Conservation (phyloP, 2,888 invertebrate species). For the Bellardia bayeri region DNA sequence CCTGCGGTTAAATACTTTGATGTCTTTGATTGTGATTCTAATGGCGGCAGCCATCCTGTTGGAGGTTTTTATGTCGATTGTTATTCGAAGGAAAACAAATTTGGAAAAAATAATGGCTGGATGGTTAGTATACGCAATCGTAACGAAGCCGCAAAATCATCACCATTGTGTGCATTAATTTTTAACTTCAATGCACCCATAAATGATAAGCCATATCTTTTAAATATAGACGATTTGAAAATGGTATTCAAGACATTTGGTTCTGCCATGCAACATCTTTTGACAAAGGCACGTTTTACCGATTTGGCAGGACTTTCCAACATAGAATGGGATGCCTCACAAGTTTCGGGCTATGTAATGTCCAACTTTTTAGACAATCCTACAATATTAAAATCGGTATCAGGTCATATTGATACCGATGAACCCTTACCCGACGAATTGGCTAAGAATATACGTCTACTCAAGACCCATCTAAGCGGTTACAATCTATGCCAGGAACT, state of each 20-base stretch:
- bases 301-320: slow-evolving; percentile 94
- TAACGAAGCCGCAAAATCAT: slow-evolving; percentile 87
- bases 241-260: slow-evolving; percentile 94
- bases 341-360: slow-evolving; percentile 93
- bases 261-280: slow-evolving; percentile 92
- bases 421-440: slow-evolving; percentile 89
- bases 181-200: slow-evolving; percentile 91
- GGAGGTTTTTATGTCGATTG: slow-evolving; percentile 95
- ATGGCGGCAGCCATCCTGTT: slow-evolving; percentile 85
- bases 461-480: slow-evolving; percentile 91
- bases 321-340: slow-evolving; percentile 97
- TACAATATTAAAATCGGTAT: slow-evolving; percentile 86
- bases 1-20: slow-evolving; percentile 93
- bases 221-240: slow-evolving; percentile 91
- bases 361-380: slow-evolving; percentile 91
- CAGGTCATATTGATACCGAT: slow-evolving; percentile 90
- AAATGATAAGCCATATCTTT: slow-evolving; percentile 87
- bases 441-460: slow-evolving; percentile 87
- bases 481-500: slow-evolving; percentile 92
- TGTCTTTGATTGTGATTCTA: slow-evolving; percentile 87
- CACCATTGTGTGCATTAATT: slow-evolving; percentile 92
- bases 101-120: slow-evolving; percentile 89
- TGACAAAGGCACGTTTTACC: slow-evolving; percentile 92
- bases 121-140: slow-evolving; percentile 91
- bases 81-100: slow-evolving; percentile 88